These are phyloP conservation scores for Terrapene triunguis DNA, from an alignment of 2,113 vertebrate genomes.

Conservation along the genomic window DNA sequence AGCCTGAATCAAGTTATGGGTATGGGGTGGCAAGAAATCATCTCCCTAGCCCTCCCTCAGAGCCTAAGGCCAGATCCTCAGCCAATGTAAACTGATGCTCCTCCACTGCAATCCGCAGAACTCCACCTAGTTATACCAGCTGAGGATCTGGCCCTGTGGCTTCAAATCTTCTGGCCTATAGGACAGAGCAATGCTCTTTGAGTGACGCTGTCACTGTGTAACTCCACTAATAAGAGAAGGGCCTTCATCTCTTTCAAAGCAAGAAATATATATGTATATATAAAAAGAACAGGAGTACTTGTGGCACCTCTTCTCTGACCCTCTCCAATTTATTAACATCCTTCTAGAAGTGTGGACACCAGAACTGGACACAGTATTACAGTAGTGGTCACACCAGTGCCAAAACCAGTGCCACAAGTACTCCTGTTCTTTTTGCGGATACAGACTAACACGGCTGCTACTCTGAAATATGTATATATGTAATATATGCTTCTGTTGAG, in stretches of 20 bases:
- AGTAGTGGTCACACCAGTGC: too few species aligned
- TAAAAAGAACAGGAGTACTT: too few species aligned
- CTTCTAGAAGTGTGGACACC: too few species aligned
- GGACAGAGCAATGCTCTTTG: background rate
- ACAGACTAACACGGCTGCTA: too few species aligned
- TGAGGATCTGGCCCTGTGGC: background rate
- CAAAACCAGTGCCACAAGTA: too few species aligned
- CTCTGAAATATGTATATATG: rapidly evolving
- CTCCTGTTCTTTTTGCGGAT: too few species aligned
- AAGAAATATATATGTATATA: background rate
- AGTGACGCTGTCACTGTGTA: background rate
- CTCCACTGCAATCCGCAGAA: background rate
- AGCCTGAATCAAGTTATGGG: background rate
- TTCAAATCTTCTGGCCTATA: background rate
- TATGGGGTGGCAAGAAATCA: background rate
- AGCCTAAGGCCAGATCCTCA: background rate
- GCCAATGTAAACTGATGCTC: background rate
- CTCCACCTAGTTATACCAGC: background rate
- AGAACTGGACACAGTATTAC: too few species aligned
- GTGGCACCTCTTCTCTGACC: too few species aligned
- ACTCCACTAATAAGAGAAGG: background rate
- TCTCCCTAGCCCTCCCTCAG: background rate
- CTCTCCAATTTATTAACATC: too few species aligned
- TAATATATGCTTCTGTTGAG: background rate
- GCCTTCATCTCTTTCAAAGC: background rate